Evolutionary conservation across 2,797 vertebrate species (phyloP), one percentile per base, ranked within the genome.

Genomic region (Myotis daubentonii): DNA sequence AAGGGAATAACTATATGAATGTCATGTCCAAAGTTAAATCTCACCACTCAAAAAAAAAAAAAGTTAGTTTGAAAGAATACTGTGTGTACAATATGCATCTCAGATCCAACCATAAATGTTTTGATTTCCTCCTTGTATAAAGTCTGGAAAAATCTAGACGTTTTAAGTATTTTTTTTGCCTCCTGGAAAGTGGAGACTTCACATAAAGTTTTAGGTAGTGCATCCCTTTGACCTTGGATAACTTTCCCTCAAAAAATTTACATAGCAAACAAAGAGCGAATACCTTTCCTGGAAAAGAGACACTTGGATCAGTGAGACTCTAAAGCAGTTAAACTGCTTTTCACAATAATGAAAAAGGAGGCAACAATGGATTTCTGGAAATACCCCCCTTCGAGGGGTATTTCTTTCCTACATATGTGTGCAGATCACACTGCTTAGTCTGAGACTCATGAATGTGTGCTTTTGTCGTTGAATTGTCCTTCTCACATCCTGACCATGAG

Each of bases 1-100:
- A 95, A 84, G 23, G 33, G 8, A 89, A 89, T 49, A 90, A 85
- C 8, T 88, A 85, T 6, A 83, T 38, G 36, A 41, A 4, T 25
- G 25, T 79, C 62, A 53, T 33, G 8, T 72, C 47, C 79, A 57
- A 94, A 93, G 85, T 91, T 79, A 93, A 57, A 91, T 82, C 49
- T 88, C 49, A 88, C 53, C 30, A 74, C 80, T 78, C 7, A 30
- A 20, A 60, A 51, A 20, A 51, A 20, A 51, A 65, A 7, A 12
- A 57, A 44, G 2, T 33, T 80, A 51, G 38, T 9, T 70, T 82
- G n/a, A 88, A 92, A 81, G 30, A 90, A 85, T 85, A 15, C 13
- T 76, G 22, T 87, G 8, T 36, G 38, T 72, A 51, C 2, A 65
- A 15, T 78, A 71, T 71, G 17, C 5, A 86, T 66, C 41, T 95